Percentiles rank a stretch among this genome's conserved stretches.
Conservation (phyloP, 35 echinoderm and acorn worm genomes). For the Acanthaster planci region DNA sequence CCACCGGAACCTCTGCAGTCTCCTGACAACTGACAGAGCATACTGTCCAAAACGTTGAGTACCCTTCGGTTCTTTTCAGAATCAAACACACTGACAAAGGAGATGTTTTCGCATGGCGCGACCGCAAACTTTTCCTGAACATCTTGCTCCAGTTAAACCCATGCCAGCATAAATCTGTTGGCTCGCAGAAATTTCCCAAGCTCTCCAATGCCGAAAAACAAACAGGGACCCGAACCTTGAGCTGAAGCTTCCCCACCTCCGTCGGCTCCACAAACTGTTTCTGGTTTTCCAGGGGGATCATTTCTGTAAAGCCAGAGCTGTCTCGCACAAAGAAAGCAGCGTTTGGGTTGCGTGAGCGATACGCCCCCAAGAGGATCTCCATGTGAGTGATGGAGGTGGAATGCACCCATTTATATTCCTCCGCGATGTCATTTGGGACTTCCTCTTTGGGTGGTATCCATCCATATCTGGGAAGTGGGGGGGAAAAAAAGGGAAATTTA, state of each 20-base stretch:
- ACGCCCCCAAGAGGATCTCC: conserved; percentile 82
- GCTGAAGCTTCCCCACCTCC: conserved; percentile 59
- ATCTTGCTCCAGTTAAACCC: neutral
- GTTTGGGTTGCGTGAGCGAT: conserved; percentile 59
- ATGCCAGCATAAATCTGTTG: too few species aligned
- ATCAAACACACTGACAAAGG: too few species aligned
- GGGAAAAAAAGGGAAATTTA: neutral
- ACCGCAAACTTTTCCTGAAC: neutral
- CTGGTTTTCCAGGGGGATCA: conserved; percentile 42
- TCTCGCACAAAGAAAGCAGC: conserved; percentile 71
- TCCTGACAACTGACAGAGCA: too few species aligned
- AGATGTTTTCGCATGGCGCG: too few species aligned
- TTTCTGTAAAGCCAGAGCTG: conserved; percentile 47
- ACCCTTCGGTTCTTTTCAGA: too few species aligned
- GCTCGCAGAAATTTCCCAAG: too few species aligned
- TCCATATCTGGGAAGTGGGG: conserved; percentile 61
- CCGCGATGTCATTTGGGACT: conserved; percentile 66
- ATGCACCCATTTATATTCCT: conserved; percentile 73
- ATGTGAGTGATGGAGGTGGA: conserved; percentile 88
- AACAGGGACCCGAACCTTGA: conserved; percentile 54
- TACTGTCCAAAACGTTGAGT: too few species aligned
- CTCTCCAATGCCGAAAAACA: too few species aligned
- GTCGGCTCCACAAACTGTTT: conserved; percentile 59
- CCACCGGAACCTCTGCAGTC: too few species aligned
- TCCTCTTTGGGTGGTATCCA: conserved; percentile 78